phyloP scores from a whole-genome alignment of 2,113 vertebrate genomes.

The Oreochromis tanganicae region DNA sequence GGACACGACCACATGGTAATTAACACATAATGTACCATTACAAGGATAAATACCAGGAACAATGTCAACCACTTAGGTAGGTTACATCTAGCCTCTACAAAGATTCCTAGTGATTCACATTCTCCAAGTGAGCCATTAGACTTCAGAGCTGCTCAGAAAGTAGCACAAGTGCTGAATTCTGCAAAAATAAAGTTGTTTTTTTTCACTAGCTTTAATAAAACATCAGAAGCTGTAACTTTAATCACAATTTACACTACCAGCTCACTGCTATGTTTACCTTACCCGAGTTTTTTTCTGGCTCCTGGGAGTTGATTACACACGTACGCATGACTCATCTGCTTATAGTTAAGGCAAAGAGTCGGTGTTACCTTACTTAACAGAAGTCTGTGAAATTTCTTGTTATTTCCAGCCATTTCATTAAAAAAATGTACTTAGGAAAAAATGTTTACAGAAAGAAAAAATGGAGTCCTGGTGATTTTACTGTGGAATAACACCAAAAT shows the following conservation, averaged over 20 bases:
- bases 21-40: too few relatives aligned
- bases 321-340: neutral
- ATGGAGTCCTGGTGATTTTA: neutral
- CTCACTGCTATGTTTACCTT: neutral
- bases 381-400: neutral
- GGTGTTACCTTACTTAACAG: neutral
- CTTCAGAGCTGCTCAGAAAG: neutral
- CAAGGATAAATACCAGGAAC: too few relatives aligned
- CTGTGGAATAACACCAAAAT: neutral
- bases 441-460: neutral
- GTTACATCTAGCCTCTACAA: too few relatives aligned
- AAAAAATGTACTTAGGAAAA: neutral
- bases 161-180: neutral
- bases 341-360: neutral
- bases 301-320: neutral
- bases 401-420: neutral
- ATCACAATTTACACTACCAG: neutral
- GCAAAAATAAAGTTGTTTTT: neutral
- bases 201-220: neutral
- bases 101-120: too few relatives aligned
- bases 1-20: too few relatives aligned
- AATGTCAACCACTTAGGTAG: too few relatives aligned
- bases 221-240: neutral
- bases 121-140: too few relatives aligned
- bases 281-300: neutral